Evolutionary conservation across 2,888 invertebrate species (phyloP).

Genomic region (Drosophila mercatorum): DNA sequence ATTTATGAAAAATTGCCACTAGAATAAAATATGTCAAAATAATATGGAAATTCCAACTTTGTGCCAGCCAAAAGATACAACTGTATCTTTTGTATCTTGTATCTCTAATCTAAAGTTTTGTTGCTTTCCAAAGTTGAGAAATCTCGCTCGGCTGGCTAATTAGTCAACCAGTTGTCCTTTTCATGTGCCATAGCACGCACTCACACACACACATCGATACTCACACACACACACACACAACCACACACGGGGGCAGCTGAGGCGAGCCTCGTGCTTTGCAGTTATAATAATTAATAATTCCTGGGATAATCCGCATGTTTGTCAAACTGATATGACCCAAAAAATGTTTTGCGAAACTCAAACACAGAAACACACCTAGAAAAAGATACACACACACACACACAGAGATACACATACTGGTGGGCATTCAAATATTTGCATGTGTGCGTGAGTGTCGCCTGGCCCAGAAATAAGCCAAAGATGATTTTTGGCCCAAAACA

Average conservation of each 20-base stretch:
- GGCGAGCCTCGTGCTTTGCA: constrained; percentile 59
- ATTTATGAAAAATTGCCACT: background rate
- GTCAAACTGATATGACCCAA: constrained; percentile 74
- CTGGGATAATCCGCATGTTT: constrained; percentile 78
- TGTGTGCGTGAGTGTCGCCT: constrained; percentile 23
- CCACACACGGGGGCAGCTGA: constrained; percentile 47
- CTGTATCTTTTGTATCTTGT: constrained; percentile 24
- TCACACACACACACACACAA: constrained; percentile 16
- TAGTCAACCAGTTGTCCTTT: constrained; percentile 58
- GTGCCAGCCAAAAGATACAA: constrained; percentile 27
- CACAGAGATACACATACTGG: background rate
- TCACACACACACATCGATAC: constrained; percentile 4
- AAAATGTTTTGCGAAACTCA: constrained; percentile 50
- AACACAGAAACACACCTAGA: constrained; percentile 38
- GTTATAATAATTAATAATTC: constrained; percentile 80
- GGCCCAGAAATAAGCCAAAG: constrained; percentile 39
- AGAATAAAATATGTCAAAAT: background rate
- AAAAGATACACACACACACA: constrained; percentile 32
- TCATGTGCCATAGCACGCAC: constrained; percentile 19
- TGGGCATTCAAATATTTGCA: constrained; percentile 3
- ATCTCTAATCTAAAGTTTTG: constrained; percentile 20
- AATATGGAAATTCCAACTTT: background rate
- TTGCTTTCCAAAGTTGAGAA: constrained; percentile 31
- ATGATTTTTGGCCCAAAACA: constrained; percentile 20
- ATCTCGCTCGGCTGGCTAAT: constrained; percentile 45